Evolutionary conservation across 1,140 invertebrate genomes (phyloP).

Genomic region (Bombus haemorrhoidalis): DNA sequence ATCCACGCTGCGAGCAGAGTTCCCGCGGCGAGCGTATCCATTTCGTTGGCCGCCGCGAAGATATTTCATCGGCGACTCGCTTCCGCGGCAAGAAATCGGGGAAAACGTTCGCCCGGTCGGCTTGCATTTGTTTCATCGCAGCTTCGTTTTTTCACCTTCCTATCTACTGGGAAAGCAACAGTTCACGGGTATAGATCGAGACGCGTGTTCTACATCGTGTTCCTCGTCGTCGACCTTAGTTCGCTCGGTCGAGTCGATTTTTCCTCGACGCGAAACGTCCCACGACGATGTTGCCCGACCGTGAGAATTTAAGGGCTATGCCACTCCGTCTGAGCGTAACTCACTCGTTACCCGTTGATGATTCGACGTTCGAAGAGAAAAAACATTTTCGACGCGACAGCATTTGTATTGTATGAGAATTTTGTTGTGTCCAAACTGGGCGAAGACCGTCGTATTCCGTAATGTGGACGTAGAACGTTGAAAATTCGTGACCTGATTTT

Average conservation of each 20-base stretch:
- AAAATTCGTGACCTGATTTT: neutral
- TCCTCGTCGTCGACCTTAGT: neutral
- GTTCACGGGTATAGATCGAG: neutral
- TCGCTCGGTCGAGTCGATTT: conserved; percentile 20
- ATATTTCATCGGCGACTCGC: conserved; percentile 34
- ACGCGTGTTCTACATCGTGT: neutral
- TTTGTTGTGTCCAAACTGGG: neutral
- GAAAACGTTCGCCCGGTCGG: neutral
- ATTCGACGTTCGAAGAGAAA: neutral
- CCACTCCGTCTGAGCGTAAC: neutral
- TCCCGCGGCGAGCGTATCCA: conserved; percentile 21
- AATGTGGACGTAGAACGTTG: neutral
- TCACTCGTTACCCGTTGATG: neutral
- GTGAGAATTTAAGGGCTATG: conserved; percentile 50
- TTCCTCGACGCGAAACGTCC: neutral
- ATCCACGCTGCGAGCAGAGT: neutral
- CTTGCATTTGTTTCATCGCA: conserved; percentile 27
- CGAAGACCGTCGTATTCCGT: too few species aligned
- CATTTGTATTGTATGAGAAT: neutral
- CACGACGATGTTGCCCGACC: neutral
- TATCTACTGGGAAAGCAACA: conserved; percentile 2
- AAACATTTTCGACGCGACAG: neutral
- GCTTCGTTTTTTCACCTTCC: neutral
- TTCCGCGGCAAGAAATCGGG: conserved; percentile 1
- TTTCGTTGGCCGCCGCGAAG: neutral